A percentile compares a stretch with the other conserved stretches of the same genome.
These are phyloP conservation scores for Felis catus DNA, from an alignment of 2,113 vertebrate species.

Conservation along the genomic window DNA sequence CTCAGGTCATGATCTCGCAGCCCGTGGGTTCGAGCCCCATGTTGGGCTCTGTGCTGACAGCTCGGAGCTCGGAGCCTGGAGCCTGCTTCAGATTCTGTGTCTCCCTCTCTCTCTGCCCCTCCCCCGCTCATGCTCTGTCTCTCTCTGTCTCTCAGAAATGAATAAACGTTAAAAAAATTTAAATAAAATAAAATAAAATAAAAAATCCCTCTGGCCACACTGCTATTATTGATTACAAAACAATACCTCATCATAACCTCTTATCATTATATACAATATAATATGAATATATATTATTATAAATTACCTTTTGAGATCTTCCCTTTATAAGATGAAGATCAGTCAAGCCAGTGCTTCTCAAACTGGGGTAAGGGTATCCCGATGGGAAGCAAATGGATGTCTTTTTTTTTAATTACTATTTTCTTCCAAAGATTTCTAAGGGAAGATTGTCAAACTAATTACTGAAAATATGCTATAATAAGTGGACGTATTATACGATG, in stretches of 20 bases:
- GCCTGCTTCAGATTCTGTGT: too few species aligned
- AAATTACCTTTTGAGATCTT: neutral
- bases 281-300: neutral
- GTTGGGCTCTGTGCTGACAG: too few species aligned
- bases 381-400: neutral
- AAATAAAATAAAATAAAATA: too few species aligned
- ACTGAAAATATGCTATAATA: neutral
- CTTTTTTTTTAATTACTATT: neutral
- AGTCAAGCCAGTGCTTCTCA: neutral
- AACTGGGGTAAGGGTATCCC: neutral
- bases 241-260: neutral
- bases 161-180: too few species aligned
- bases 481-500: neutral
- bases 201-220: neutral
- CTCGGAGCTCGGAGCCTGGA: too few species aligned
- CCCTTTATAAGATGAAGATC: neutral
- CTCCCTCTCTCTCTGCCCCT: too few species aligned
- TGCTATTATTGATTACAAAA: neutral
- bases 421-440: neutral
- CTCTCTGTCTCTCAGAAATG: too few species aligned
- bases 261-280: neutral
- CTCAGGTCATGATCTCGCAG: too few species aligned
- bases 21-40: too few species aligned
- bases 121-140: too few species aligned
- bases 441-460: neutral